Evolutionary conservation across 1,140 invertebrate genomes (phyloP).

Genomic region (Drosophila ercepeae): DNA sequence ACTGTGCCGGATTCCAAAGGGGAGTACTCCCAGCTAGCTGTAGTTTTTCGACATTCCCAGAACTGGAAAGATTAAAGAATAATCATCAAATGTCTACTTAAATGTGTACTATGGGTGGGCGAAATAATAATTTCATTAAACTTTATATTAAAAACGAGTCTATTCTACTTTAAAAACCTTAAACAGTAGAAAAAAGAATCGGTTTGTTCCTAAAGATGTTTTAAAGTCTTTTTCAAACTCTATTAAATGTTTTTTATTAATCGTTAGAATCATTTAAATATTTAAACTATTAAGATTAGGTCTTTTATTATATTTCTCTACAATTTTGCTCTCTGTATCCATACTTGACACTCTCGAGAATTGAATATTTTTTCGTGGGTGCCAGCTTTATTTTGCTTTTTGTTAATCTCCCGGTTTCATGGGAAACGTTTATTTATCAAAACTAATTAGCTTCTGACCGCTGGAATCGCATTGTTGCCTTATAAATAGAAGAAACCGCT

Average conservation of each 20-base stretch:
- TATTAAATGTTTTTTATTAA: too few relatives aligned
- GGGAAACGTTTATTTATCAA: constrained; percentile 47
- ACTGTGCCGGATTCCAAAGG: constrained; percentile 66
- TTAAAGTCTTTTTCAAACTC: not conserved
- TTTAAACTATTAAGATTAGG: too few relatives aligned
- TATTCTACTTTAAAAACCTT: too few relatives aligned
- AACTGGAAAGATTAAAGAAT: constrained; percentile 44
- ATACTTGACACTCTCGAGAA: constrained; percentile 13
- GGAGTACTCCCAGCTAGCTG: constrained; percentile 15
- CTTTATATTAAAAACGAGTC: too few relatives aligned
- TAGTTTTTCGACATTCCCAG: constrained; percentile 48
- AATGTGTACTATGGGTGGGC: not conserved
- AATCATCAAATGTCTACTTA: constrained; percentile 19
- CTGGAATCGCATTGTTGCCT: constrained; percentile 37
- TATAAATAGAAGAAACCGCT: constrained; percentile 48
- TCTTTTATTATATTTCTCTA: too few relatives aligned
- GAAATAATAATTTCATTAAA: not conserved
- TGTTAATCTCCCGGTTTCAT: constrained; percentile 38
- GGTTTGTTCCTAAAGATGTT: too few relatives aligned
- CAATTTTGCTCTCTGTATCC: too few relatives aligned
- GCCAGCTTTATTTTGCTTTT: constrained; percentile 12
- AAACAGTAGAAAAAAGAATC: not conserved
- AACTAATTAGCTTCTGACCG: constrained; percentile 60
- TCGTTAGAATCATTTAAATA: too few relatives aligned
- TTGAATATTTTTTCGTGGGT: constrained; percentile 25